Evolutionary conservation across 1,140 invertebrate genomes (phyloP).

Genomic region (Vollenhovia emeryi): DNA sequence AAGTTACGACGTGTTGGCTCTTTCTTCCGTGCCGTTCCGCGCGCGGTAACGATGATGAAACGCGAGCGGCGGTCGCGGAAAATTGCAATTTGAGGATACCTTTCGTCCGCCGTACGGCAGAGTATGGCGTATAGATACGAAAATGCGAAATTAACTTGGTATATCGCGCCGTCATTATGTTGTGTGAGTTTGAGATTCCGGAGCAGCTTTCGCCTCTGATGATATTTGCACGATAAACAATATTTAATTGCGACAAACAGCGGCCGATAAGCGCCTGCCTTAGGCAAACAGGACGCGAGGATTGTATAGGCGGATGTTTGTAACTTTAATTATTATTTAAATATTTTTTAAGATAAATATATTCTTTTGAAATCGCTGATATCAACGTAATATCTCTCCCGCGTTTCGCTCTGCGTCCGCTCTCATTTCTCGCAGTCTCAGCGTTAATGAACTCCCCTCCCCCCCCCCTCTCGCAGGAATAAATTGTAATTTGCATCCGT

Average conservation of each 20-base stretch:
- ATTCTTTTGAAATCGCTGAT: not conserved
- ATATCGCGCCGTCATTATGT: not conserved
- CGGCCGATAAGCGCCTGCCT: not conserved
- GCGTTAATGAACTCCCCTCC: not conserved
- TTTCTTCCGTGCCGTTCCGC: not conserved
- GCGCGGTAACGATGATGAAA: conserved; percentile 26
- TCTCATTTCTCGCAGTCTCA: not conserved
- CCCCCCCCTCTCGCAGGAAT: not conserved
- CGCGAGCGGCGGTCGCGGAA: conserved; percentile 10
- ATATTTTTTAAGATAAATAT: not conserved
- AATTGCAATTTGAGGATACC: conserved; percentile 12
- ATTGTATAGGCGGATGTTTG: too few relatives aligned
- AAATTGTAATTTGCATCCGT: conserved; percentile 33
- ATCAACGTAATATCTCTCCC: not conserved
- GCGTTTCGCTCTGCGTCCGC: not conserved
- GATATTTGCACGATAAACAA: conserved; percentile 13
- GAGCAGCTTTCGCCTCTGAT: not conserved
- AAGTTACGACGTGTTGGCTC: conserved; percentile 11
- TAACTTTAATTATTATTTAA: too few relatives aligned
- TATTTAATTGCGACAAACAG: not conserved
- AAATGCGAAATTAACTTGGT: conserved; percentile 21
- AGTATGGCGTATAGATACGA: conserved; percentile 7
- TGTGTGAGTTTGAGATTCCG: not conserved
- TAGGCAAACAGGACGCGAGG: not conserved
- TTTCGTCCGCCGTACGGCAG: not conserved